These are phyloP conservation scores for Siphamia tubifer DNA, from an alignment of 2,113 vertebrate species.

Conservation along the genomic window DNA sequence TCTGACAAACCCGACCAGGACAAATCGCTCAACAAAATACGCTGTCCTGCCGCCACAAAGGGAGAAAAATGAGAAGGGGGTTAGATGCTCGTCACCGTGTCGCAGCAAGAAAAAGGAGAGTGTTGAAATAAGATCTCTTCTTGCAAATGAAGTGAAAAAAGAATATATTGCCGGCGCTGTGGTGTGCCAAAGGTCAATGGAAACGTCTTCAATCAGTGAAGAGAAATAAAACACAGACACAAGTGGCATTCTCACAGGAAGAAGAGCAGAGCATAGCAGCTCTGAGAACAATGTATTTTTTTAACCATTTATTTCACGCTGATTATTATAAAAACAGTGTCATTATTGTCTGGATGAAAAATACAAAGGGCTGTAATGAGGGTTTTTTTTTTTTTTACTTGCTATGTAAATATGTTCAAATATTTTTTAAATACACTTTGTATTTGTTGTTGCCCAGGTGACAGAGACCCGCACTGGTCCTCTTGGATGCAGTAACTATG, in stretches of 20 bases:
- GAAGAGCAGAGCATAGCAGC: background rate
- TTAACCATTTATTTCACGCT: slow-evolving; percentile 15
- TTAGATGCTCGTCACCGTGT: slow-evolving; percentile 43
- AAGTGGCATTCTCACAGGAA: slow-evolving; percentile 2
- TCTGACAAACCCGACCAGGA: slow-evolving; percentile 68
- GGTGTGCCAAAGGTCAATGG: slow-evolving; percentile 63
- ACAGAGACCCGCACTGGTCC: slow-evolving; percentile 97
- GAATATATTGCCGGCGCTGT: slow-evolving; percentile 14
- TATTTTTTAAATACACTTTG: background rate
- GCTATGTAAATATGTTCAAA: too few species aligned
- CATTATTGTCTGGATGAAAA: too few species aligned
- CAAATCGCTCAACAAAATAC: slow-evolving; percentile 68
- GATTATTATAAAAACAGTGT: too few species aligned
- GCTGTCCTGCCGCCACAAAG: slow-evolving; percentile 51
- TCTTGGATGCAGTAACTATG: slow-evolving; percentile 99
- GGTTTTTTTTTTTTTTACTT: too few species aligned
- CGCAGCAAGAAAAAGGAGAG: slow-evolving; percentile 12
- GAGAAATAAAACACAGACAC: background rate
- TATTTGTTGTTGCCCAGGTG: slow-evolving; percentile 84
- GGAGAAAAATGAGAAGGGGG: slow-evolving; percentile 67
- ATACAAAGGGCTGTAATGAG: too few species aligned
- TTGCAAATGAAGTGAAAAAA: slow-evolving; percentile 65
- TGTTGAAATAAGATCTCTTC: slow-evolving; percentile 47
- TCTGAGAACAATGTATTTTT: background rate
- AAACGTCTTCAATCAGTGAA: slow-evolving; percentile 59